Base-by-base conservation (phyloP, 1,140 invertebrate genomes). In the Dolichoris vasculosae region DNA sequence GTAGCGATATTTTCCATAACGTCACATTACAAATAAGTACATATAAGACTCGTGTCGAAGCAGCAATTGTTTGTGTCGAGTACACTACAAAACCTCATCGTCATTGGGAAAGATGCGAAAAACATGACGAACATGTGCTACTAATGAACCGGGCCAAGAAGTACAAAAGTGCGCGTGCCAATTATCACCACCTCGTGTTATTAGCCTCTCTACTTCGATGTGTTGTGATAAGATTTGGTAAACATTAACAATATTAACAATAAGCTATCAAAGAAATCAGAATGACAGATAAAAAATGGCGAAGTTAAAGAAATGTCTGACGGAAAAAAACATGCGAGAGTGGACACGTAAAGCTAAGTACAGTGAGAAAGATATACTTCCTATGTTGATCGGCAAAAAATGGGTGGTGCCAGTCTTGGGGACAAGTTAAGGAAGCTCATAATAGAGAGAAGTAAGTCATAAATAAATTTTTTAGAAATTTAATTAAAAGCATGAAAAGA, bases 121-220 rank as follows among this genome's bases (percentile, higher is more conserved):
- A 3, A 30, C 2, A 26, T 32, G 3, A 20, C 38, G n/a, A 46
- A 43, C 83, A 83, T 78, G 83, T 83, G 85, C 73, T 75, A 67
- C 87, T 87, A 87, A 86, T 86, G 79, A 86, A 67, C 82, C 55
- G 30, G 64, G 73, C n/a, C 32, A 64, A 38, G 85, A 51, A 51
- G 48, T 55, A 71, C 67, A 85, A 82, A 82, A 78, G 69, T 69
- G 48, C 35, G 43, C 46, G 43, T 35, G 63, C 82, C 85, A 86
- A 87, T 86, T 87, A 87, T 63, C 78, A 51, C 23, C 71, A 11
- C 48, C 69, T 26, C 73, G 13, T 51, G 38, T 46, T 23, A 23
- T 26, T 76, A 23, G 6, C 3, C 8, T 13, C 32, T 40, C n/a
- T 32, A 9, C 48, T 4, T 38, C n/a, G 40, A 48, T 51, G 67